Percentiles rank a stretch among this genome's conserved stretches.
Conservation (phyloP, 1,140 invertebrate species). For the Artemia franciscana region DNA sequence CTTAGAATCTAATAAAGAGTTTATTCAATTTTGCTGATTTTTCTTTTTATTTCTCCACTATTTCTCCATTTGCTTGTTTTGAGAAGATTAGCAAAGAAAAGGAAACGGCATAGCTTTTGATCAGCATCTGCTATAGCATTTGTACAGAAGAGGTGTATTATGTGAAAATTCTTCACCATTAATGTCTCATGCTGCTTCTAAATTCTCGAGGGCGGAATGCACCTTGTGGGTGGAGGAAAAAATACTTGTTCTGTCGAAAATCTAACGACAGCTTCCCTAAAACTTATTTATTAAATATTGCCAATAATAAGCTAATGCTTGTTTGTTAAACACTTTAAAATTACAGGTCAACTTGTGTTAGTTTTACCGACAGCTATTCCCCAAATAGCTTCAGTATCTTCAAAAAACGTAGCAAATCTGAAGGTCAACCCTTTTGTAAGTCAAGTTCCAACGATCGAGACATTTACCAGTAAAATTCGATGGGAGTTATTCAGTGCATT, state of each 20-base stretch:
- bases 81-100: too few species aligned
- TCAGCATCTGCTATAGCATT: too few species aligned
- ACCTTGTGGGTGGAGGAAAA: neutral
- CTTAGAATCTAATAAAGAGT: too few species aligned
- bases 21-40: too few species aligned
- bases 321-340: too few species aligned
- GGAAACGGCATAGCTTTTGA: too few species aligned
- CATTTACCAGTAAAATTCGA: conserved; percentile 59
- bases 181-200: neutral
- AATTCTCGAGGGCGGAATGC: neutral
- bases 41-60: too few species aligned
- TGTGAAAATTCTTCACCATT: neutral
- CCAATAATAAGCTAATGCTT: too few species aligned
- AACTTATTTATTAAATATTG: too few species aligned
- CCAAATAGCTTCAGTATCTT: conserved; percentile 3
- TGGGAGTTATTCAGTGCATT: conserved; percentile 87
- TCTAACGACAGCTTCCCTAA: neutral
- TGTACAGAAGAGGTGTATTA: too few species aligned
- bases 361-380: conserved; percentile 63
- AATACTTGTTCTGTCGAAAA: neutral
- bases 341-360: conserved; percentile 61
- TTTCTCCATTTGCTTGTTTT: too few species aligned
- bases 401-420: conserved; percentile 6
- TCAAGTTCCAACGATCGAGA: conserved; percentile 1
- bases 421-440: neutral